Evolutionary conservation across 2,113 vertebrate species (phyloP).

Genomic region (Sminthopsis crassicaudata): DNA sequence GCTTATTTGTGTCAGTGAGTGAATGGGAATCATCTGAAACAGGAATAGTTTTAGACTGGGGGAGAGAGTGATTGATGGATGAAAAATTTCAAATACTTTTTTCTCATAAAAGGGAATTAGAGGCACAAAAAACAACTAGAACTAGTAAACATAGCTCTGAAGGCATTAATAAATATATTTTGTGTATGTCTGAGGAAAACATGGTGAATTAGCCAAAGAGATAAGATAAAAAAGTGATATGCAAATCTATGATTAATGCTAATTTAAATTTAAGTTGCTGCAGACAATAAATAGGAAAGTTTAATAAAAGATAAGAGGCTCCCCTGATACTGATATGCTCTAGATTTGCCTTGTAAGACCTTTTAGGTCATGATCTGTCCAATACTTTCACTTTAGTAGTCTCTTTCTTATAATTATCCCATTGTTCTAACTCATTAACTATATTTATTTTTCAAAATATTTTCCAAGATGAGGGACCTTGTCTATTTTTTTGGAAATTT

Average conservation of each 20-base stretch:
- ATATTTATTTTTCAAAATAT: background rate
- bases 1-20: background rate
- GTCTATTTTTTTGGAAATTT: background rate
- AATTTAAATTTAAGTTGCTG: constrained; percentile 14
- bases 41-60: background rate
- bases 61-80: background rate
- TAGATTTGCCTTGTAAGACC: constrained; percentile 35
- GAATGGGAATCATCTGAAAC: background rate
- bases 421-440: background rate
- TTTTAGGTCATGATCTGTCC: background rate
- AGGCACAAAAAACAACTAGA: background rate
- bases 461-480: background rate
- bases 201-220: constrained; percentile 16
- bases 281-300: constrained; percentile 51
- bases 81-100: background rate
- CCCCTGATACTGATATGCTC: constrained; percentile 7
- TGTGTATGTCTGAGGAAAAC: constrained; percentile 3
- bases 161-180: constrained; percentile 6
- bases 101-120: background rate
- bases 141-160: background rate
- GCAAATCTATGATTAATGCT: constrained; percentile 53
- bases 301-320: constrained; percentile 57
- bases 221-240: background rate
- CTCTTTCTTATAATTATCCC: background rate
- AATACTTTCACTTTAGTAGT: constrained; percentile 20